Evolutionary conservation across 2,888 invertebrate genomes (phyloP).

Genomic region (Netelia melanura): DNA sequence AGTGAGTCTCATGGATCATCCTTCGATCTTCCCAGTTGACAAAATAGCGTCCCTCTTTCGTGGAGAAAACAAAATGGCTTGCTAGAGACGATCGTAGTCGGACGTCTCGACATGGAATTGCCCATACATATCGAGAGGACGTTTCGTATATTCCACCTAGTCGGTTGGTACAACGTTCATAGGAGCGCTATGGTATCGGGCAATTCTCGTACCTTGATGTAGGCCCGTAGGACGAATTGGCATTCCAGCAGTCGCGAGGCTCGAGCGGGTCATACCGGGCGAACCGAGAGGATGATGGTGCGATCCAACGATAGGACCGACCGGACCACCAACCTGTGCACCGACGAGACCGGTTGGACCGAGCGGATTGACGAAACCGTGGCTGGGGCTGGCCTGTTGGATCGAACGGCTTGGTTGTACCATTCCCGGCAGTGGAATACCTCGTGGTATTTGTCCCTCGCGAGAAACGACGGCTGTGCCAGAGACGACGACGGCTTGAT

Average conservation of each 20-base stretch:
- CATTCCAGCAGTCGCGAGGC: constrained; percentile 56
- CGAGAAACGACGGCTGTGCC: constrained; percentile 70
- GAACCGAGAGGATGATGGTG: constrained; percentile 75
- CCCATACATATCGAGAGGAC: constrained; percentile 11
- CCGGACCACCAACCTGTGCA: constrained; percentile 41
- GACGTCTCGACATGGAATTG: background rate
- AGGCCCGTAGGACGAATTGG: constrained; percentile 70
- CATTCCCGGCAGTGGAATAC: constrained; percentile 83
- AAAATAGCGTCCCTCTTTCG: background rate
- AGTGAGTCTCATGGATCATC: too few relatives aligned
- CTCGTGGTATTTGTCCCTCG: constrained; percentile 78
- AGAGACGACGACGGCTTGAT: constrained; percentile 30
- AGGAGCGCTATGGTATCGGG: constrained; percentile 13
- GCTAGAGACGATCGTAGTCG: background rate
- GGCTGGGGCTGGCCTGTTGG: constrained; percentile 79
- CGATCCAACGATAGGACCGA: constrained; percentile 67
- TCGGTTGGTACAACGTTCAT: background rate
- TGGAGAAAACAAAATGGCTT: constrained; percentile 26
- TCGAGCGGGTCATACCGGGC: constrained; percentile 57
- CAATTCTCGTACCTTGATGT: constrained; percentile 77
- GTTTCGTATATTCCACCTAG: constrained; percentile 40
- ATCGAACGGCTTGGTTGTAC: constrained; percentile 76
- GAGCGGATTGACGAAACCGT: constrained; percentile 83
- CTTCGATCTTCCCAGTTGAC: too few relatives aligned
- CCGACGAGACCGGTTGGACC: constrained; percentile 77